Evolutionary conservation across 2,113 vertebrate genomes (phyloP).

Genomic region (Eulacestoma nigropectus): DNA sequence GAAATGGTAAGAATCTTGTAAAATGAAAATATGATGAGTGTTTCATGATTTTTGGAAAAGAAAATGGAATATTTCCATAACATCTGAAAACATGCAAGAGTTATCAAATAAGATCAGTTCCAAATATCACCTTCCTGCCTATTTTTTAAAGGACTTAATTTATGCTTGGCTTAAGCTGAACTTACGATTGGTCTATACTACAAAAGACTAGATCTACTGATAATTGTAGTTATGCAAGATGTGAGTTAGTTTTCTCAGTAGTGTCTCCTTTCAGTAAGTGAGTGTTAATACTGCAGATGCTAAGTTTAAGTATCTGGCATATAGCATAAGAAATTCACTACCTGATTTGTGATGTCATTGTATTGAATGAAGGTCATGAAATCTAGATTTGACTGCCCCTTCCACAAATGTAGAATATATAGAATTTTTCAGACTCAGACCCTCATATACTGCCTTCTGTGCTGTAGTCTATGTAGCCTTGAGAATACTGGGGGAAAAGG

Average conservation of each 20-base stretch:
- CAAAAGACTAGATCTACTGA: background rate
- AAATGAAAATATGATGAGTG: background rate
- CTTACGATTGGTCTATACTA: accelerated
- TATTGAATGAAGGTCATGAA: background rate
- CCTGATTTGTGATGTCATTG: background rate
- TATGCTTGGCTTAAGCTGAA: background rate
- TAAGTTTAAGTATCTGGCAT: background rate
- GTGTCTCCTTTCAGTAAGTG: background rate
- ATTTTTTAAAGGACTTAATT: background rate
- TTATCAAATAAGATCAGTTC: background rate
- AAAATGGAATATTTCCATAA: background rate
- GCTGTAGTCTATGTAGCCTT: background rate
- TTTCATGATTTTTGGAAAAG: background rate
- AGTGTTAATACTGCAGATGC: background rate
- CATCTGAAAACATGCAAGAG: background rate
- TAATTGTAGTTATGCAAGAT: background rate
- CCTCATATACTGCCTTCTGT: background rate
- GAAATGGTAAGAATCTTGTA: slow-evolving; percentile 69
- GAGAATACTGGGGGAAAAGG: background rate
- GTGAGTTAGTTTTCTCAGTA: background rate
- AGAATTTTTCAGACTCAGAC: background rate
- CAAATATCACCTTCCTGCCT: background rate
- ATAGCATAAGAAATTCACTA: background rate
- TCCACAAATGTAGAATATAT: background rate
- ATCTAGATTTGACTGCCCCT: background rate